Evolutionary conservation across 2,888 invertebrate genomes (phyloP).

Genomic region (Uloborus plumipes): DNA sequence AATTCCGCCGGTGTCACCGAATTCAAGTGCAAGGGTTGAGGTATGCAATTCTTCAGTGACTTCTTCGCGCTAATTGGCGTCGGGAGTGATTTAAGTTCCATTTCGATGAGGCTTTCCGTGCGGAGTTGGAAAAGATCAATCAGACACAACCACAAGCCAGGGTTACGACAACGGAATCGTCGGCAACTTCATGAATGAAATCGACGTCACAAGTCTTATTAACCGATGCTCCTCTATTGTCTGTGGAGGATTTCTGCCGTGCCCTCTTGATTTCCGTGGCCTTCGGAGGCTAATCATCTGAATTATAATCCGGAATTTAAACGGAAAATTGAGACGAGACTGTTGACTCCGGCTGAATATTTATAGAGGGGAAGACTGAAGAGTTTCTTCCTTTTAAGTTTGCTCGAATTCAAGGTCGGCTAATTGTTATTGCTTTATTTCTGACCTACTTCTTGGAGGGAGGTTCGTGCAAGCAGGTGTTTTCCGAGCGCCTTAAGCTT

Average conservation of each 20-base stretch:
- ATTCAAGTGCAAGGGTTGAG: too few relatives aligned
- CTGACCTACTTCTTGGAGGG: too few relatives aligned
- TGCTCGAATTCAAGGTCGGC: not conserved
- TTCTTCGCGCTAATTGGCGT: conserved; percentile 30
- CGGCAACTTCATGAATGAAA: conserved; percentile 48
- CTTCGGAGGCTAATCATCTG: conserved; percentile 47
- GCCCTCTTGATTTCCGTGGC: conserved; percentile 5
- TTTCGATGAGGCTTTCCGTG: conserved; percentile 33
- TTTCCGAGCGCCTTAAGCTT: too few relatives aligned
- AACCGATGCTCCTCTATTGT: conserved; percentile 34
- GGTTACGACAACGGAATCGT: conserved; percentile 22
- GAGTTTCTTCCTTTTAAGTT: conserved; percentile 7
- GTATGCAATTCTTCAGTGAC: too few relatives aligned
- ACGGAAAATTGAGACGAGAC: conserved; percentile 30
- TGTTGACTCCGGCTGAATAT: conserved; percentile 30
- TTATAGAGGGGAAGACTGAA: conserved; percentile 42
- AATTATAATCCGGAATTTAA: conserved; percentile 51
- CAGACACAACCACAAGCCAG: conserved; percentile 35
- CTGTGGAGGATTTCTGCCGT: conserved; percentile 17
- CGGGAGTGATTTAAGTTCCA: conserved; percentile 43
- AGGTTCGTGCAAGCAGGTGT: too few relatives aligned
- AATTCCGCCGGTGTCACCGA: too few relatives aligned
- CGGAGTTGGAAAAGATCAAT: conserved; percentile 42
- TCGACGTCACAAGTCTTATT: conserved; percentile 49
- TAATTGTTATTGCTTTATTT: too few relatives aligned